Base-by-base conservation (phyloP, 2,797 vertebrate genomes). In the Pseudochirops corinnae region DNA sequence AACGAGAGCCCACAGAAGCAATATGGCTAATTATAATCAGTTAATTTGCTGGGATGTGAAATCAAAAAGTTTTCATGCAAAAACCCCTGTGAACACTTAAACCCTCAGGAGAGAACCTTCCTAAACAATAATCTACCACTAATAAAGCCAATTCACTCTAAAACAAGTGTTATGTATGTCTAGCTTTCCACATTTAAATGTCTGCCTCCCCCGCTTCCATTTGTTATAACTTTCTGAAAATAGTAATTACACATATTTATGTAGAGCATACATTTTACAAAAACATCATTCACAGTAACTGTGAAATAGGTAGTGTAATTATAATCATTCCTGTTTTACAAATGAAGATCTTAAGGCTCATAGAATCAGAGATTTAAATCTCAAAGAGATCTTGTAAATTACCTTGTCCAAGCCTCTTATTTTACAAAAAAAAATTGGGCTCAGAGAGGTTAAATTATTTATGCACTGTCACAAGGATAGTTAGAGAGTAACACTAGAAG, bases 21-120 rank as follows among this genome's bases (percentile, higher is more conserved):
- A 93, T 53, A 55, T 52, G 29, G 46, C 87, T 96, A 56, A 21
- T 94, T 95, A 96, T 39, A 96, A 90, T 82, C 91, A 95, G 60
- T 56, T 92, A 94, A 87, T 82, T 95, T 96, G 95, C 74, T 67
- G 94, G 56, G 82, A 92, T 91, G 58, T 50, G 16, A 90, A 90
- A 95, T 57, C 95, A 94, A 60, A 62, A 96, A 96, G 56, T 82
- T 26, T 87, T 92, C n/a, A 56, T 53, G 57, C 55, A 18, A 94
- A 91, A 74, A 82, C 6, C 5, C 39, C 39, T 26, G 74, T 87
- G 39, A n/a, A 92, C 5, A 57, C 1, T 28, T 28, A 57, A 1
- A 53, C 5, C 39, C 90, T 90, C n/a, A 90, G 53, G 4, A 74
- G 0, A 67, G 14, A 90, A 90, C 11, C 92, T 82, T 82, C 39